Evolutionary conservation across 2,113 vertebrate genomes (phyloP).

Genomic region (Halcyon senegalensis): DNA sequence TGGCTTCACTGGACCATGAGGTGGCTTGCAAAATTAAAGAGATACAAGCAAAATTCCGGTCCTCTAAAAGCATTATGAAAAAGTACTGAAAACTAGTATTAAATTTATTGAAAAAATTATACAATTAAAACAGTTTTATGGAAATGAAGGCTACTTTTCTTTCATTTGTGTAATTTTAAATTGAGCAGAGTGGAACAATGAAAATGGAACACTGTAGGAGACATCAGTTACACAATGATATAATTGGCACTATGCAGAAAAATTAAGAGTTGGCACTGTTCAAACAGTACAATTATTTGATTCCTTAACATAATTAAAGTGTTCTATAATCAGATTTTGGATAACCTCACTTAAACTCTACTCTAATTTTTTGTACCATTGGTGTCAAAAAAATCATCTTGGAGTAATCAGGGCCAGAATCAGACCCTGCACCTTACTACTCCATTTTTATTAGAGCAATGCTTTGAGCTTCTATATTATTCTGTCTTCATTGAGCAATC

Average conservation of each 20-base stretch:
- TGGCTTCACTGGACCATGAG: neutral
- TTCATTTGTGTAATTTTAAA: neutral
- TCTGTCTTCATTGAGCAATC: neutral
- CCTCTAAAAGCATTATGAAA: neutral
- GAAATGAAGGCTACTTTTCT: neutral
- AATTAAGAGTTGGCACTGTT: neutral
- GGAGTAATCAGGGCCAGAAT: neutral
- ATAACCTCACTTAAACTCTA: neutral
- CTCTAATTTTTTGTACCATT: neutral
- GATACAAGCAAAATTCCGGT: neutral
- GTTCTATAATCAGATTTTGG: neutral
- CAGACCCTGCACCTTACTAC: neutral
- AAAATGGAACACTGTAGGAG: neutral
- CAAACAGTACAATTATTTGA: neutral
- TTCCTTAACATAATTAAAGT: neutral
- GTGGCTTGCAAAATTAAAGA: neutral
- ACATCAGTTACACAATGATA: neutral
- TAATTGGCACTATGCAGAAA: neutral
- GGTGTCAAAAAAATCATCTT: neutral
- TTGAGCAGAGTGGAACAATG: neutral
- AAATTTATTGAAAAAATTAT: neutral
- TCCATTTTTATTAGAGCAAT: neutral
- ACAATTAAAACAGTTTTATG: neutral
- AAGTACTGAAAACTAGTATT: neutral
- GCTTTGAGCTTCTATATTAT: neutral